Base-by-base conservation (phyloP, 2,797 vertebrate species). In the Anolis apletophallus region DNA sequence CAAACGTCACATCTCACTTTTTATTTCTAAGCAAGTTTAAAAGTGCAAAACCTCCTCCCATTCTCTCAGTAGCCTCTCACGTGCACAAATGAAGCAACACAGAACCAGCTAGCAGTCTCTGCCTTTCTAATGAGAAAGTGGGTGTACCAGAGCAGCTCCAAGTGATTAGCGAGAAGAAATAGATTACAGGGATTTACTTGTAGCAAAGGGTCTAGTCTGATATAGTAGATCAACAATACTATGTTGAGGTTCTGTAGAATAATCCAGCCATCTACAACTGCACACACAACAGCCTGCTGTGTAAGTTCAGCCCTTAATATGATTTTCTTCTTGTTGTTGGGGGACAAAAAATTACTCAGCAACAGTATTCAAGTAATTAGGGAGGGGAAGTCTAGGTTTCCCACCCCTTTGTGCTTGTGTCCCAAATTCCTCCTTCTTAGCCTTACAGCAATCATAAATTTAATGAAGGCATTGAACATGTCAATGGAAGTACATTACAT, bases 291-390 rank as follows among this genome's bases (percentile, higher is more conserved):
- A 94, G 94, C 95, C 94, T 93, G 93, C 94, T 94, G 93, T 94
- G 94, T 94, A 95, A 92, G 92, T 96, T 96, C 96, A 97, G 96
- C 96, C 96, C 96, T 97, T 97, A 96, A 59, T 78, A 95, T 96
- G 96, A 91, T 96, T 96, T 96, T 2, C 6, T 52, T 81, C 17
- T 3, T 94, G 88, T 3, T 94, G 89, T 95, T 94, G 95, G 83
- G 96, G 94, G 95, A 94, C 93, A 91, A 94, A 91, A 94, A 93
- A 92, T 91, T 89, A 73, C 95, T 94, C 94, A 96, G 95, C 93
- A 94, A 81, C 91, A 94, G 91, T 94, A 92, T 95, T 96, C 95
- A 95, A 95, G 96, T 89, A 91, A 90, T 95, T 34, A 46, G 54
- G 34, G 55, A 16, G 50, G 23, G 91, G 86, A 88, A 90, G 93